Evolutionary conservation across 2,113 vertebrate species (phyloP), one percentile per base, ranked within the genome.

Genomic region (Salvelinus alpinus): DNA sequence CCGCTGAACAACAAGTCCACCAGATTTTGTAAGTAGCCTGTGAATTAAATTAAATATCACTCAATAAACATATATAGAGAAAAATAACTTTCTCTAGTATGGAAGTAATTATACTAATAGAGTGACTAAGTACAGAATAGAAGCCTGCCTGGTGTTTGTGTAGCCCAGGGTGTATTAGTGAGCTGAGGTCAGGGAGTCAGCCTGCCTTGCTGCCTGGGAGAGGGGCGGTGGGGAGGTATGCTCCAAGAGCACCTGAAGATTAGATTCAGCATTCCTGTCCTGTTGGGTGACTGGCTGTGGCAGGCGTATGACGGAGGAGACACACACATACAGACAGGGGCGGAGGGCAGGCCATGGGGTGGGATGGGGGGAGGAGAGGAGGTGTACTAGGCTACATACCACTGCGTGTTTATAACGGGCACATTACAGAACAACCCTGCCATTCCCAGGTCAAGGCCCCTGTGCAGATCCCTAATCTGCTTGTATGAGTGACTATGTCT

Each of bases 161-260:
- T 34, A 78, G 70, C 71, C 57, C 64, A 38, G 24, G 64, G 27
- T 60, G 74, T 76, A 79, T 88, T 77, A 83, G 73, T 70, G 1
- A 0, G 6, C 69, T 54, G 70, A 84, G 78, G 80, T 84, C 75
- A 87, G 72, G 77, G 67, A 72, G 74, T 82, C 82, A 34, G 34
- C 6, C 34, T 34, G 34, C 34, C 34, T 54, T 44, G 8, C 38
- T 44, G 38, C 38, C 38, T 44, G 51, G 13, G 51, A 4, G 51
- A 3, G 34, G 66, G 57, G 60, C 78, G 84, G 73, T 78, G 75
- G 72, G 64, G 76, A 27, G 47, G 72, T 78, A 85, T 84, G 60
- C 51, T 83, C 72, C 84, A 82, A 78, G 78, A 81, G 87, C 85
- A 88, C 86, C 86, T 88, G 82, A 86, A 90, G 85, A 89, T 90